Percentiles rank a stretch among this genome's conserved stretches.
Conservation (phyloP, 2,888 invertebrate species). For the Beris chalybata region DNA sequence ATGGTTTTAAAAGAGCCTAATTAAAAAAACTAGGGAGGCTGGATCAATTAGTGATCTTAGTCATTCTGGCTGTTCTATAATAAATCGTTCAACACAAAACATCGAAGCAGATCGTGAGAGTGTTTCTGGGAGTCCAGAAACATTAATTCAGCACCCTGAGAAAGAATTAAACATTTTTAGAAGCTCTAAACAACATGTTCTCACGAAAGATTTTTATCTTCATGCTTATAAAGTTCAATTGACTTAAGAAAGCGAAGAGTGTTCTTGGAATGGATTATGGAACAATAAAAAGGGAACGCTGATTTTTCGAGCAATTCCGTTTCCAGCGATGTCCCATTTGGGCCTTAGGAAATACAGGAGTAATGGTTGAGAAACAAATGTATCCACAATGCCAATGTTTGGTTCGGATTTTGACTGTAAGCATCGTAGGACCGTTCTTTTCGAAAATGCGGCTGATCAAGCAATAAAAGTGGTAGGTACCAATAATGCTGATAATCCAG, state of each 20-base stretch:
- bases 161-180: neutral
- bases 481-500: no score
- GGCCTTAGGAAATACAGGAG: neutral
- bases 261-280: conserved; percentile 40
- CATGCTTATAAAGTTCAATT: neutral
- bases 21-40: conserved; percentile 28
- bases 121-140: conserved; percentile 44
- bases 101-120: conserved; percentile 43
- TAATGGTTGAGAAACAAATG: conserved; percentile 1
- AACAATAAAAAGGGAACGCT: conserved; percentile 41
- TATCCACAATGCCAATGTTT: neutral
- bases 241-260: conserved; percentile 13
- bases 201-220: neutral
- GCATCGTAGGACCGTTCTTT: conserved; percentile 2
- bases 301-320: conserved; percentile 43
- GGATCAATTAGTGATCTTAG: conserved; percentile 43
- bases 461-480: neutral
- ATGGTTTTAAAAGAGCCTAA: neutral
- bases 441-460: neutral
- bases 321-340: conserved; percentile 35
- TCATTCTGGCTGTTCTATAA: conserved; percentile 38
- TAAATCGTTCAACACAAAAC: conserved; percentile 41
- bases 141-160: conserved; percentile 41
- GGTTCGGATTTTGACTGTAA: neutral
- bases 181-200: conserved; percentile 4